These are phyloP conservation scores for Hozukius guyotensis DNA, from an alignment of 2,797 vertebrate genomes.

Conservation along the genomic window DNA sequence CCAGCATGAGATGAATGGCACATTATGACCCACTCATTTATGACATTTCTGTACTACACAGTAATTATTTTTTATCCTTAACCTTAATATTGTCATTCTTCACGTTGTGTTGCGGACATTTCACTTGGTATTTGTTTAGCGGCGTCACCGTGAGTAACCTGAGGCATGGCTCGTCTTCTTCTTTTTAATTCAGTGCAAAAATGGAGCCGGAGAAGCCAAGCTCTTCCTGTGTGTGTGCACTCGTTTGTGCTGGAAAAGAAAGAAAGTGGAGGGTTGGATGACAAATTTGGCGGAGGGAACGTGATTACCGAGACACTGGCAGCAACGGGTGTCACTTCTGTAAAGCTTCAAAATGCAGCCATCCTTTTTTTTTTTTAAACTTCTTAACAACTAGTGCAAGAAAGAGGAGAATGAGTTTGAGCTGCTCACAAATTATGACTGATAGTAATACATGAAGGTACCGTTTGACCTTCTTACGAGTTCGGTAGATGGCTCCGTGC, in stretches of 20 bases:
- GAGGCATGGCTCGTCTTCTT: neutral
- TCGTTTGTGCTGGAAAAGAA: slow-evolving; percentile 55
- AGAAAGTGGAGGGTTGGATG: slow-evolving; percentile 59
- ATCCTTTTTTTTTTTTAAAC: slow-evolving; percentile 32
- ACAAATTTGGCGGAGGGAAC: slow-evolving; percentile 64
- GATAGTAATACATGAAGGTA: slow-evolving; percentile 34
- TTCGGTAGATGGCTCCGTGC: slow-evolving; percentile 22
- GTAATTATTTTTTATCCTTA: slow-evolving; percentile 33
- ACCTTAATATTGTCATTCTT: slow-evolving; percentile 5
- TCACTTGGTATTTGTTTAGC: neutral
- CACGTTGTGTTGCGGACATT: neutral
- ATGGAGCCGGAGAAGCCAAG: slow-evolving; percentile 34
- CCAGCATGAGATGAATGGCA: slow-evolving; percentile 46
- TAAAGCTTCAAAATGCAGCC: slow-evolving; percentile 46
- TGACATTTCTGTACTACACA: slow-evolving; percentile 5
- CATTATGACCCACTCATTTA: slow-evolving; percentile 41
- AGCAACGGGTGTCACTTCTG: slow-evolving; percentile 49
- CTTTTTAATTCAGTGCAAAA: slow-evolving; percentile 7
- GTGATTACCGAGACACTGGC: slow-evolving; percentile 63
- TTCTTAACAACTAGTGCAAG: slow-evolving; percentile 1
- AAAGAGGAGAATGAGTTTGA: slow-evolving; percentile 30
- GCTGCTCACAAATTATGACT: slow-evolving; percentile 46
- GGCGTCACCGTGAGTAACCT: neutral
- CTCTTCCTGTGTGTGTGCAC: slow-evolving; percentile 40
- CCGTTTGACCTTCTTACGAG: slow-evolving; percentile 59